phyloP scores from a whole-genome alignment of 2,888 invertebrate genomes.

The Drosophila barbarae region DNA sequence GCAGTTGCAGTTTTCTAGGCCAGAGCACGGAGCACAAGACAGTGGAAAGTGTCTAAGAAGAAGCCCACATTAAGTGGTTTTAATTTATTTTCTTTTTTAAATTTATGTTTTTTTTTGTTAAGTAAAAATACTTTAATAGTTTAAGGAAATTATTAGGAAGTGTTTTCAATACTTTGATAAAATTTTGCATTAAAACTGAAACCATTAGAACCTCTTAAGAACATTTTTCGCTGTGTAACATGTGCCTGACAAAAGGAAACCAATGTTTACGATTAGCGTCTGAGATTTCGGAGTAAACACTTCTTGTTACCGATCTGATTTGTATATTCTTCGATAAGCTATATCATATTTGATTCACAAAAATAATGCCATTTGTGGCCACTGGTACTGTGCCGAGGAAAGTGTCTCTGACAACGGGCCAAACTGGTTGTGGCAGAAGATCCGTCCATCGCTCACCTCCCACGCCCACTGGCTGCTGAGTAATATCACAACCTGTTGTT shows the following conservation, averaged over 20 bases:
- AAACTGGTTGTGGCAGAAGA: constrained; percentile 29
- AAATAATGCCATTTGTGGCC: background rate
- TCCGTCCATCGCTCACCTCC: constrained; percentile 32
- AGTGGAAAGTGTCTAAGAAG: constrained; percentile 20
- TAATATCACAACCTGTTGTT: constrained; percentile 63
- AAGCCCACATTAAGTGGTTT: background rate
- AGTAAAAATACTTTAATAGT: background rate
- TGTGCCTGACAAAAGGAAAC: background rate
- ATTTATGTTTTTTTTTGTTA: background rate
- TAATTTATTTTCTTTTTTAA: background rate
- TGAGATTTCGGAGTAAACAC: constrained; percentile 4
- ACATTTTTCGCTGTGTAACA: background rate
- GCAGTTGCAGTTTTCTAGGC: constrained; percentile 27
- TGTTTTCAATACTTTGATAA: background rate
- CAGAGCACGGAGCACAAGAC: constrained; percentile 4
- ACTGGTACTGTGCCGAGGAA: constrained; percentile 24
- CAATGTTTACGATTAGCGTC: background rate
- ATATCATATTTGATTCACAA: background rate
- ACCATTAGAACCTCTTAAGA: background rate
- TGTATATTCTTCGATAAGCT: background rate
- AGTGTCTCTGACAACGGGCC: constrained; percentile 24
- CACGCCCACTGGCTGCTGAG: constrained; percentile 49
- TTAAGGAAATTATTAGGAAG: too few species aligned
- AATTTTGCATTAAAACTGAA: background rate
- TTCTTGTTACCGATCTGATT: background rate